Evolutionary conservation across 2,888 invertebrate species (phyloP).

Genomic region (Hedychridium roseum): DNA sequence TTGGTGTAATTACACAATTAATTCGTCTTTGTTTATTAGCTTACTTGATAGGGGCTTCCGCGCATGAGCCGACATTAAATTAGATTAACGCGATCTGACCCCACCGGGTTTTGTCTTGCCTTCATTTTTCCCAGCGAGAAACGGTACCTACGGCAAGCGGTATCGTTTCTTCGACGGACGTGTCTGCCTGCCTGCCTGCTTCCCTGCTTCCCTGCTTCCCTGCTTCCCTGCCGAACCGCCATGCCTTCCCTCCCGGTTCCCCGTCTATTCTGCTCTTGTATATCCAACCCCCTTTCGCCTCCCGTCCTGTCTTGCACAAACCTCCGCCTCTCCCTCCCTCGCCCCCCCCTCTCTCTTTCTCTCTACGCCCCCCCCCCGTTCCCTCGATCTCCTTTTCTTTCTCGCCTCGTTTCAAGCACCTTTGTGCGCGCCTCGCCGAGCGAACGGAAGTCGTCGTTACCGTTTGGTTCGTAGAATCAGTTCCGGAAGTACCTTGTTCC

Average conservation of each 20-base stretch:
- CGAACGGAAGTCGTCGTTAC: constrained; percentile 45
- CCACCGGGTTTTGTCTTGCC: no score
- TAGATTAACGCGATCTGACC: no score
- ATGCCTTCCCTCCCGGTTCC: constrained; percentile 6
- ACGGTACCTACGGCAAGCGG: constrained; percentile 22
- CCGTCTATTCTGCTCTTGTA: constrained; percentile 10
- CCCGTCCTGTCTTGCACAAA: constrained; percentile 2
- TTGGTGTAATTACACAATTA: no score
- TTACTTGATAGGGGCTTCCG: no score
- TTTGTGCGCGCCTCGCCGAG: constrained; percentile 28
- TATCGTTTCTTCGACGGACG: constrained; percentile 12
- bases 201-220: no score
- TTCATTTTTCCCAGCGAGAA: constrained; percentile 16
- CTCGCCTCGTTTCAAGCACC: constrained; percentile 18
- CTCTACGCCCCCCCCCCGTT: constrained; percentile 14
- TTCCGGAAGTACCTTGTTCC: constrained; percentile 55
- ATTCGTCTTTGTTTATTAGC: no score
- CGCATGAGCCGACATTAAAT: no score
- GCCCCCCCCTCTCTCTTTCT: no score
- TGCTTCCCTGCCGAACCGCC: constrained; percentile 5
- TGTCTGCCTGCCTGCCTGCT: constrained; percentile 6
- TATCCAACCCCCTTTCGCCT: neutral
- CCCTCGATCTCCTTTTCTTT: constrained; percentile 12
- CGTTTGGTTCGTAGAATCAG: constrained; percentile 42
- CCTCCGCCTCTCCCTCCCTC: constrained; percentile 2